Evolutionary conservation across 2,797 vertebrate genomes (phyloP).

Genomic region (Pristis pectinata): DNA sequence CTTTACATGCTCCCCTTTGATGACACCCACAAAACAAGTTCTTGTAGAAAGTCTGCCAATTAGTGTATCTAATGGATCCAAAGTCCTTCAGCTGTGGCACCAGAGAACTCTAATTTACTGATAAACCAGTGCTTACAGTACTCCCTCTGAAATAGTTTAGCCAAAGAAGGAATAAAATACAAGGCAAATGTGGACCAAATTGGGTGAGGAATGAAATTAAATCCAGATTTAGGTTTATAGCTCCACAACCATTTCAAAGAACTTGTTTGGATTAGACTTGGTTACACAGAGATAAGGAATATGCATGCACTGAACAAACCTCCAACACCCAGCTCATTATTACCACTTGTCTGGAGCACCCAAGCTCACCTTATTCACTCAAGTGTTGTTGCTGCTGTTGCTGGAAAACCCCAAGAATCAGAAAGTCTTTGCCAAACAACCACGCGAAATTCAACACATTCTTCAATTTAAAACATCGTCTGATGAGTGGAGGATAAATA

Average conservation of each 20-base stretch:
- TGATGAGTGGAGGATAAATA: not conserved
- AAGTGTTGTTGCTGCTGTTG: not conserved
- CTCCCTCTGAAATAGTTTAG: not conserved
- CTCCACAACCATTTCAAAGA: not conserved
- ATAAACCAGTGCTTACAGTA: not conserved
- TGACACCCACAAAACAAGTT: not conserved
- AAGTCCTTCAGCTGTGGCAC: not conserved
- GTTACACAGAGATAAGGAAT: not conserved
- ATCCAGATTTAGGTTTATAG: not conserved
- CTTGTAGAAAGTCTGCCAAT: not conserved
- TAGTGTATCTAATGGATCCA: too few relatives aligned
- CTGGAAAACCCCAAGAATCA: not conserved
- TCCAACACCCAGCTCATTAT: not conserved
- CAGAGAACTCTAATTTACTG: not conserved
- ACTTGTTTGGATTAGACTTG: not conserved
- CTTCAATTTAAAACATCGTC: not conserved
- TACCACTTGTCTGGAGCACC: not conserved
- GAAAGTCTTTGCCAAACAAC: too few relatives aligned
- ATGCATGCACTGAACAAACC: not conserved
- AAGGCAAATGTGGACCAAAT: not conserved
- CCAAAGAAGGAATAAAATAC: not conserved
- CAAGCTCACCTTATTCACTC: not conserved
- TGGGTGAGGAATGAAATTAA: not conserved
- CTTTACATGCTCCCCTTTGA: not conserved
- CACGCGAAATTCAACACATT: not conserved